phyloP scores from a whole-genome alignment of 2,113 vertebrate genomes.

The Drymodes brunneopygia region DNA sequence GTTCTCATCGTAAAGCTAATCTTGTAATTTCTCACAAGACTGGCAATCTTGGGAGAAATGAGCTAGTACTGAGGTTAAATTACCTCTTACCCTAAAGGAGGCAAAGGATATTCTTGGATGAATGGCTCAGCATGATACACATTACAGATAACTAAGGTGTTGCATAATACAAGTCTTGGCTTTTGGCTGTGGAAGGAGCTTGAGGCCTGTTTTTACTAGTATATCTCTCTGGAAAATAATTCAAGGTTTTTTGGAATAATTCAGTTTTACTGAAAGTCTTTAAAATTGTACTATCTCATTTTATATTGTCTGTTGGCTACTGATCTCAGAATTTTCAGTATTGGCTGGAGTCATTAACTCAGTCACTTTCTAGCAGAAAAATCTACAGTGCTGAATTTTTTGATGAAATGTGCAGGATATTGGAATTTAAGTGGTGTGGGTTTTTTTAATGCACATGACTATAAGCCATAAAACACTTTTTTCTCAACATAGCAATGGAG shows the following conservation, averaged over 20 bases:
- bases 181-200: not conserved
- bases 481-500: not conserved
- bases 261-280: not conserved
- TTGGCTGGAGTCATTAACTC: not conserved
- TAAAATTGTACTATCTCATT: not conserved
- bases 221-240: not conserved
- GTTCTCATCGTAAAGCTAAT: not conserved
- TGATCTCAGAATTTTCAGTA: not conserved
- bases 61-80: constrained; percentile 25
- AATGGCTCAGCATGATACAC: not conserved
- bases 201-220: not conserved
- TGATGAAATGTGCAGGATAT: not conserved
- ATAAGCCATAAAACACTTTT: not conserved
- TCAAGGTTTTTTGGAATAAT: not conserved
- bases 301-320: not conserved
- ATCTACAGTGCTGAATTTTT: not conserved
- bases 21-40: constrained; percentile 27
- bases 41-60: constrained; percentile 13
- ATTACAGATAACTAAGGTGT: not conserved
- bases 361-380: not conserved
- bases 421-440: not conserved
- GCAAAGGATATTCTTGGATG: constrained; percentile 3
- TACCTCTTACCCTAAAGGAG: constrained; percentile 26
- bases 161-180: constrained; percentile 4
- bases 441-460: not conserved